phyloP scores from a whole-genome alignment of 2,888 invertebrate species.

The Xylophagus ater region DNA sequence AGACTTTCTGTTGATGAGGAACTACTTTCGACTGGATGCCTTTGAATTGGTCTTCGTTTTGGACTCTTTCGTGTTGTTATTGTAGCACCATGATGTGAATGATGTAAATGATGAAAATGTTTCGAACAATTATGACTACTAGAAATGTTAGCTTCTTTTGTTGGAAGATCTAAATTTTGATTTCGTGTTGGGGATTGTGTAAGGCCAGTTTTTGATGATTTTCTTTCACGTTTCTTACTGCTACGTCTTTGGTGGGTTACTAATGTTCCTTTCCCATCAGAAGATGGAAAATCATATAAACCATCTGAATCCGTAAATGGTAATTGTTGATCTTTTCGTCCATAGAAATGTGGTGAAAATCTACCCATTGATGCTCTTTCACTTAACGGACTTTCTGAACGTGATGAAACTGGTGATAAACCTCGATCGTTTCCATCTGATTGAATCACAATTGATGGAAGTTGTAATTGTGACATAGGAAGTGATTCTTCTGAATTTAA shows the following conservation, averaged over 20 bases:
- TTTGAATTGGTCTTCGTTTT: constrained; percentile 44
- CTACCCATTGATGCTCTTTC: constrained; percentile 56
- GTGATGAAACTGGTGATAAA: constrained; percentile 62
- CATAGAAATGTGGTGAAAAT: constrained; percentile 63
- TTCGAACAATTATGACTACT: constrained; percentile 25
- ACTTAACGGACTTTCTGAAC: constrained; percentile 68
- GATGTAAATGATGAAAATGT: constrained; percentile 25
- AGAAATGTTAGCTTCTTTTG: constrained; percentile 30
- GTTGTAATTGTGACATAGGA: constrained; percentile 42
- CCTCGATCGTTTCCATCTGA: constrained; percentile 46
- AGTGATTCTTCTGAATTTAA: constrained; percentile 43
- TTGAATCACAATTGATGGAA: constrained; percentile 51
- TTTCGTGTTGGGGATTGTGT: constrained; percentile 27
- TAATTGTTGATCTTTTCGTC: constrained; percentile 48
- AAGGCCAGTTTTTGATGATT: constrained; percentile 40
- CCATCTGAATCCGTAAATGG: constrained; percentile 73
- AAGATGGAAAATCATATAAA: constrained; percentile 67
- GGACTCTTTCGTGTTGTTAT: constrained; percentile 46
- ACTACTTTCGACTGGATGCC: constrained; percentile 44
- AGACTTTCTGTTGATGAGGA: constrained; percentile 52
- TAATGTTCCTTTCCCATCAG: constrained; percentile 50
- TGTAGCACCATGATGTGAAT: constrained; percentile 32
- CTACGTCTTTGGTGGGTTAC: constrained; percentile 48
- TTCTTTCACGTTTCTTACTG: constrained; percentile 51
- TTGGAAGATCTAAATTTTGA: constrained; percentile 48